phyloP scores from a whole-genome alignment of 2,888 invertebrate species.

The Tinea semifulvella region DNA sequence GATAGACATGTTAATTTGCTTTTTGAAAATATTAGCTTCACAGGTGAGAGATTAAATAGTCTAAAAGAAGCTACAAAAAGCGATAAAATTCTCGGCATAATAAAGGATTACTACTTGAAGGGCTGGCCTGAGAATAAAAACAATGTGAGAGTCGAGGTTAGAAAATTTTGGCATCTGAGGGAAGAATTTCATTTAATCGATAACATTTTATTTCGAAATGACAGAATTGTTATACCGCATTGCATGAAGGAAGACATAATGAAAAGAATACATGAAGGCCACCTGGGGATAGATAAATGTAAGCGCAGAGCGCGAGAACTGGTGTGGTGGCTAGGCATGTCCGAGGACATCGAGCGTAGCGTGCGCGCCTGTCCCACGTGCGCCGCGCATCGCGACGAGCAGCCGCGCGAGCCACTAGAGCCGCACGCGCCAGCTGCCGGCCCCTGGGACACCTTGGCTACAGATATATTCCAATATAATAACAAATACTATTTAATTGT shows the following conservation, averaged over 20 bases:
- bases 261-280: constrained; percentile 17
- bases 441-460: constrained; percentile 16
- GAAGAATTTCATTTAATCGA: background rate
- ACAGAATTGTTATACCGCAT: constrained; percentile 1
- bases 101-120: background rate
- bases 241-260: constrained; percentile 11
- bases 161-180: background rate
- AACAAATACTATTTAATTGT: constrained; percentile 23
- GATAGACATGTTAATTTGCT: background rate
- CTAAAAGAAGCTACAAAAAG: background rate
- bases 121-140: constrained; percentile 2
- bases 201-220: constrained; percentile 2
- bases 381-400: constrained; percentile 19
- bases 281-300: constrained; percentile 17
- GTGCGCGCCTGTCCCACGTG: constrained; percentile 19
- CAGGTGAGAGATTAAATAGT: background rate
- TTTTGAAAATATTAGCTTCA: background rate
- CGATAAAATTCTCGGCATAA: background rate
- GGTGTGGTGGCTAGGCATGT: constrained; percentile 21
- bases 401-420: constrained; percentile 18
- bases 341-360: constrained; percentile 17
- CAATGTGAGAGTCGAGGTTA: background rate
- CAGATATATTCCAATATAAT: constrained; percentile 22
- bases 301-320: constrained; percentile 19
- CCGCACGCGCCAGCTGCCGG: constrained; percentile 16